A percentile compares a stretch with the other conserved stretches of the same genome.
phyloP scores from a whole-genome alignment of 2,888 invertebrate species.

The Lathronympha strigana region DNA sequence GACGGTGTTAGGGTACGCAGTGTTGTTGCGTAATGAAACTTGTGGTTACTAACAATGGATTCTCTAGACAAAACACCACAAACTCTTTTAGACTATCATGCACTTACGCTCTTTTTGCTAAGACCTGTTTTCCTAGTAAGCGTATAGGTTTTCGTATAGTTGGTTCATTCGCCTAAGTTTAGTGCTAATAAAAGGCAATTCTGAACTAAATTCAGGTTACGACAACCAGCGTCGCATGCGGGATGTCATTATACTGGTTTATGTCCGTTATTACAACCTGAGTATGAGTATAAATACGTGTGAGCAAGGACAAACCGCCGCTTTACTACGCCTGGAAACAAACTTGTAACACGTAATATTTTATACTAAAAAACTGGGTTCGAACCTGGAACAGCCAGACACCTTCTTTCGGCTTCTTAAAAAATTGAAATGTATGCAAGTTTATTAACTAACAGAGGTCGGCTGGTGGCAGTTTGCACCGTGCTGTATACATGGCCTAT shows the following conservation, averaged over 20 bases:
- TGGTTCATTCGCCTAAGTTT: slow-evolving; percentile 8
- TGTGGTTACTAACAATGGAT: not conserved
- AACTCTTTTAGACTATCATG: not conserved
- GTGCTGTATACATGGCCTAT: no score
- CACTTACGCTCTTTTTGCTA: not conserved
- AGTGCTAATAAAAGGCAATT: slow-evolving; percentile 28
- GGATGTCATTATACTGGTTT: not conserved
- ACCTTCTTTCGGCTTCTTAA: no score
- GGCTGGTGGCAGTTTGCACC: no score
- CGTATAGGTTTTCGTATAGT: not conserved
- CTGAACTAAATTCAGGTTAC: slow-evolving; percentile 28
- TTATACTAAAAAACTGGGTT: no score
- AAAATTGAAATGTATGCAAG: no score
- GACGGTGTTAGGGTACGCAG: not conserved
- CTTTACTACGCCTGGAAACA: no score
- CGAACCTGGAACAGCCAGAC: no score
- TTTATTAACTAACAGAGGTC: no score
- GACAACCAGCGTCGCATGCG: not conserved
- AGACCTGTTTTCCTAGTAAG: not conserved
- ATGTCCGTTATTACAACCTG: not conserved
- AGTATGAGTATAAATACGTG: not conserved
- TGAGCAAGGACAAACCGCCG: no score
- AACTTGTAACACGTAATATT: no score
- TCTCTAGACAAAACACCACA: not conserved
- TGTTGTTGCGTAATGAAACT: slow-evolving; percentile 4